Conservation (phyloP, 2,113 vertebrate species). For the Lepidothrix coronata region DNA sequence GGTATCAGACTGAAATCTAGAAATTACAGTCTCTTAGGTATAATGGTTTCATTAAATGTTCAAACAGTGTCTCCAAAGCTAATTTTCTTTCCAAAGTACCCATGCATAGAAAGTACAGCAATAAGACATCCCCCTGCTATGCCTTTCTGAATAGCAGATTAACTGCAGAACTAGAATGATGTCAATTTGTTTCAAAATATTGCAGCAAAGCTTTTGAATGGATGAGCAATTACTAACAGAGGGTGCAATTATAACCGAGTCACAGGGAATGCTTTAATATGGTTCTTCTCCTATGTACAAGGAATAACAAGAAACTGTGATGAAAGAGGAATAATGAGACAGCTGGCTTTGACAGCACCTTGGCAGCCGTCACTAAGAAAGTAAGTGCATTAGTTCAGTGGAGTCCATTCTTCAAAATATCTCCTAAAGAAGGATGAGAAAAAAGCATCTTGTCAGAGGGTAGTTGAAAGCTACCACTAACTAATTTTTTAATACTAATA, state of each 20-base stretch:
- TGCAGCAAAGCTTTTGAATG: constrained; percentile 69
- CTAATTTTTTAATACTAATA: constrained; percentile 26
- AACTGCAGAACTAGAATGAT: constrained; percentile 64
- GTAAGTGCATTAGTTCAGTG: constrained; percentile 25
- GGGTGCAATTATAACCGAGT: constrained; percentile 46
- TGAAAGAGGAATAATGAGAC: constrained; percentile 54
- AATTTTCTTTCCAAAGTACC: constrained; percentile 57
- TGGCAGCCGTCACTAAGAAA: constrained; percentile 65
- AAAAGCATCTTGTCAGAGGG: constrained; percentile 45
- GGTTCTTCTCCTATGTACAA: constrained; percentile 40
- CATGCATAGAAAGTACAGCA: constrained; percentile 47
- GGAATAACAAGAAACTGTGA: constrained; percentile 61
- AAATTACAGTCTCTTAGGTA: constrained; percentile 43
- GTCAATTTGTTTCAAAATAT: constrained; percentile 77
- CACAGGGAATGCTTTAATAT: constrained; percentile 43
- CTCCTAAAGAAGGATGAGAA: constrained; percentile 41
- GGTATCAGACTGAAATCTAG: constrained; percentile 45
- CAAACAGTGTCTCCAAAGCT: constrained; percentile 38
- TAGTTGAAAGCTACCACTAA: constrained; percentile 21
- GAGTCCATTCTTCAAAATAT: background rate
- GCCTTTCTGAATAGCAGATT: constrained; percentile 69
- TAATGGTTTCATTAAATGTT: constrained; percentile 61
- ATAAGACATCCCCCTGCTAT: constrained; percentile 62
- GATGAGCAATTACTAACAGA: constrained; percentile 69
- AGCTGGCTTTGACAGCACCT: constrained; percentile 60